phyloP scores from a whole-genome alignment of 1,140 invertebrate species.

The Euglossa dilemma region DNA sequence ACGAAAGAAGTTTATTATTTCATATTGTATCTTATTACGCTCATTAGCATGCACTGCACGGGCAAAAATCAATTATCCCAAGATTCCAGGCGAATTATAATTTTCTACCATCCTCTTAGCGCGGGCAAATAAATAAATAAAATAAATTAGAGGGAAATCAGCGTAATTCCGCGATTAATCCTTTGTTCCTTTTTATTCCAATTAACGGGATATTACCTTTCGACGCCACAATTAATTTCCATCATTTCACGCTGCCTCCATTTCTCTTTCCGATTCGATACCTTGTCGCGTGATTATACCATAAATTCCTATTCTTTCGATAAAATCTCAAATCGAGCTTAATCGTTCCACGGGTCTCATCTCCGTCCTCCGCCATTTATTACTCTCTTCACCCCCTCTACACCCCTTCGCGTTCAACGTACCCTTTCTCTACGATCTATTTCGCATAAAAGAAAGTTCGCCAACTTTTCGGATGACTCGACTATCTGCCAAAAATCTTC shows the following conservation, averaged over 20 bases:
- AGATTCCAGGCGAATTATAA: background rate
- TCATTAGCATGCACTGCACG: constrained; percentile 17
- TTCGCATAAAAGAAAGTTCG: background rate
- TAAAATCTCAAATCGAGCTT: background rate
- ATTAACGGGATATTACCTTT: background rate
- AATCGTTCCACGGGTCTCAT: background rate
- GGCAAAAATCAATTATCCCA: constrained; percentile 28
- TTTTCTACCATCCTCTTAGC: background rate
- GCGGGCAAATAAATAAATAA: constrained; percentile 1
- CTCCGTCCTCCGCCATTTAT: background rate
- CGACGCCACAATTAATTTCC: background rate
- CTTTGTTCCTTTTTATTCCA: background rate
- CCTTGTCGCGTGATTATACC: background rate
- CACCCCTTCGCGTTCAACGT: background rate
- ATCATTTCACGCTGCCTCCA: background rate
- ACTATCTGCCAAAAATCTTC: too few species aligned
- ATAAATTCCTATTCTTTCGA: background rate
- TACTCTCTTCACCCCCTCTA: background rate
- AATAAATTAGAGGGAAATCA: background rate
- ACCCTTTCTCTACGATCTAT: background rate
- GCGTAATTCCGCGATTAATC: background rate
- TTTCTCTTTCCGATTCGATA: background rate
- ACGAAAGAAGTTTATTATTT: constrained; percentile 35
- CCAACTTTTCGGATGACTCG: too few species aligned
- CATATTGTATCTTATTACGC: constrained; percentile 31